Conservation (phyloP, 2,888 invertebrate genomes). For the Dendrolimus pini region DNA sequence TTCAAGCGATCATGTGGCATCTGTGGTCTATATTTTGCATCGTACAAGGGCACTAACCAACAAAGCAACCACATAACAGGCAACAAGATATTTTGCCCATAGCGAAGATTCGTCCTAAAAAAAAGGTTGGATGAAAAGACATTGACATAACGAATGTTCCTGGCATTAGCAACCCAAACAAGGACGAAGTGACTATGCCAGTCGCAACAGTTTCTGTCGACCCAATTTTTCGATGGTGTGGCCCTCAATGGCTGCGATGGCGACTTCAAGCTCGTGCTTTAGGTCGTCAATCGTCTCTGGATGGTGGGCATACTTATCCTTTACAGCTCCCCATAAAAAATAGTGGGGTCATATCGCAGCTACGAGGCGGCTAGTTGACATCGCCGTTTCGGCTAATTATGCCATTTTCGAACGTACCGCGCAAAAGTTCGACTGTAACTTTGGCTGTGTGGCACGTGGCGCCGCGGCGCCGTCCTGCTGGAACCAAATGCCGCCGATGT, state of each 20-base stretch:
- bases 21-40: constrained; percentile 18
- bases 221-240: no score
- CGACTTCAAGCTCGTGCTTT: constrained; percentile 6
- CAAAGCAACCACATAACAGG: constrained; percentile 14
- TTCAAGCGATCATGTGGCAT: constrained; percentile 9
- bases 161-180: constrained; percentile 4
- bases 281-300: constrained; percentile 7
- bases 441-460: constrained; percentile 6
- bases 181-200: neutral
- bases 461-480: no score
- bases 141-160: constrained; percentile 10
- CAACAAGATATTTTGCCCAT: constrained; percentile 10
- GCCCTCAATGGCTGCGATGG: constrained; percentile 2
- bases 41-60: constrained; percentile 16
- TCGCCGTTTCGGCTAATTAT: constrained; percentile 13
- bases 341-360: constrained; percentile 2
- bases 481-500: no score
- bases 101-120: constrained; percentile 14
- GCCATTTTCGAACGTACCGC: constrained; percentile 8
- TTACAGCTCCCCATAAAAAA: neutral
- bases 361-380: constrained; percentile 16
- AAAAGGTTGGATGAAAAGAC: no score
- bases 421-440: constrained; percentile 10
- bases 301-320: constrained; percentile 8
- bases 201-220: no score